phyloP scores from a whole-genome alignment of 2,113 vertebrate genomes.

The Chelonoidis abingdonii region DNA sequence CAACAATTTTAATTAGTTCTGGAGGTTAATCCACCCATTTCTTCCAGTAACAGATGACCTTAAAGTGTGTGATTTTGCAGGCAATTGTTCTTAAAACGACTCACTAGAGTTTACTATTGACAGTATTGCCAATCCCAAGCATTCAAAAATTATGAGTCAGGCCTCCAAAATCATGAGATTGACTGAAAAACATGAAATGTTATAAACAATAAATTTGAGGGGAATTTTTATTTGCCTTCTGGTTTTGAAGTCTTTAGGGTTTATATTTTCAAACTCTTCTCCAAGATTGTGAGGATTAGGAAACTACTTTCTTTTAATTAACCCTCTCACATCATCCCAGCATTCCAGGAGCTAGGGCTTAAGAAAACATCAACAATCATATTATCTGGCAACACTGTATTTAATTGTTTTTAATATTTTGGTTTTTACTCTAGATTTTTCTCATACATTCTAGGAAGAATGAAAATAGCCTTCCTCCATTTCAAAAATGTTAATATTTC shows the following conservation, averaged over 20 bases:
- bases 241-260: neutral
- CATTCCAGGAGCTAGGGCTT: neutral
- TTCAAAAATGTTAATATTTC: neutral
- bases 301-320: neutral
- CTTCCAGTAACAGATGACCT: slow-evolving; percentile 18
- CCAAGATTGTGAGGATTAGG: neutral
- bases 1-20: slow-evolving; percentile 36
- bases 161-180: neutral
- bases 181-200: neutral
- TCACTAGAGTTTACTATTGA: neutral
- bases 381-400: neutral
- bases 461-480: neutral
- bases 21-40: neutral
- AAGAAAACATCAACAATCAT: neutral
- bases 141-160: neutral
- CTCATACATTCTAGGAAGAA: neutral
- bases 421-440: neutral
- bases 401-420: neutral
- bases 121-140: neutral
- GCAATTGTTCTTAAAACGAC: neutral
- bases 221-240: neutral
- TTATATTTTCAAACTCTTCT: neutral
- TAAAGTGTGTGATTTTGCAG: neutral
- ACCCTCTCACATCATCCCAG: neutral
- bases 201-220: neutral